phyloP scores from a whole-genome alignment of 2,797 vertebrate species.

The Garrulus glandarius region DNA sequence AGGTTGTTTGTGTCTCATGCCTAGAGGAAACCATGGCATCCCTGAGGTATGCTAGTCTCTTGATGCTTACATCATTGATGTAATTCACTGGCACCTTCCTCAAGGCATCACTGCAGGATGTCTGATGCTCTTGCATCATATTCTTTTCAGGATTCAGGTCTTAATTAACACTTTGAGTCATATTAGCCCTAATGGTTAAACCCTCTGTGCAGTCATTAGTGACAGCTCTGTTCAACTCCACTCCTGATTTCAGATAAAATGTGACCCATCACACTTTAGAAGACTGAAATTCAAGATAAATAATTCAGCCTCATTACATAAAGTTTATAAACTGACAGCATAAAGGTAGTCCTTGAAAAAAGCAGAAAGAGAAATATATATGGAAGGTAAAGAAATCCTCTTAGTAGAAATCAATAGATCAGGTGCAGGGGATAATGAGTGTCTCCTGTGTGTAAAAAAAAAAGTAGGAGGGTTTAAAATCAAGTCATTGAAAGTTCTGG shows the following conservation, averaged over 20 bases:
- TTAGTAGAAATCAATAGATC: not conserved
- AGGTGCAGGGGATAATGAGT: not conserved
- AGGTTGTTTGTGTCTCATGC: not conserved
- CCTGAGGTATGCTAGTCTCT: not conserved
- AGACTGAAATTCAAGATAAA: not conserved
- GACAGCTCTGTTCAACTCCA: not conserved
- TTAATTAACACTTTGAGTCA: conserved; percentile 44
- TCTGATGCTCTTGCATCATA: conserved; percentile 13
- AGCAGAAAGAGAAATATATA: not conserved
- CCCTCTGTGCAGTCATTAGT: not conserved
- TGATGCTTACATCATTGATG: not conserved
- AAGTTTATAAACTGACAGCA: not conserved
- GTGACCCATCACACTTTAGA: not conserved
- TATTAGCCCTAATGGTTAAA: not conserved
- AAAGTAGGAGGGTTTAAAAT: not conserved
- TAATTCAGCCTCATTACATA: not conserved
- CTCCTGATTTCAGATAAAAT: not conserved
- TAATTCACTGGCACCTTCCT: conserved; percentile 4
- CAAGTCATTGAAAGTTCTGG: not conserved
- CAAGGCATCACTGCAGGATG: not conserved
- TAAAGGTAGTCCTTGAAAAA: not conserved
- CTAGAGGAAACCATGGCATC: not conserved
- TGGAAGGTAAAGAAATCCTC: not conserved
- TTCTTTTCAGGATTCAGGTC: not conserved
- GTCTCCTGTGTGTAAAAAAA: not conserved